Evolutionary conservation across 2,888 invertebrate genomes (phyloP).

Genomic region (Busseola fusca): DNA sequence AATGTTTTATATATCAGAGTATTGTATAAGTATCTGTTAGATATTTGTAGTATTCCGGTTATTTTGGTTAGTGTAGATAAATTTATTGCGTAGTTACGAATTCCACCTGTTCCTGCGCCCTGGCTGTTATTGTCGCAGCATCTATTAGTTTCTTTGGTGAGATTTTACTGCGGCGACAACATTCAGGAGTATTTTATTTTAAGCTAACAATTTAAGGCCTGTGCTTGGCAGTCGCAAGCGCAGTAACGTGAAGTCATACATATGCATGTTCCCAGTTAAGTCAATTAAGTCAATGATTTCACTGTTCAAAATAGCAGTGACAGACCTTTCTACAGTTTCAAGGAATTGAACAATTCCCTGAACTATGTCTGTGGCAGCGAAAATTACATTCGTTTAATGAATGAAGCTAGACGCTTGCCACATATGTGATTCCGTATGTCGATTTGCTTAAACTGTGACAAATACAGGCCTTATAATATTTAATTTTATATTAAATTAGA

Average conservation of each 20-base stretch:
- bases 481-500: slow-evolving; percentile 33
- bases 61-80: slow-evolving; percentile 43
- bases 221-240: slow-evolving; percentile 43
- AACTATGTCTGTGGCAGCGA: slow-evolving; percentile 17
- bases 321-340: slow-evolving; percentile 49
- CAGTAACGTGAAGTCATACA: slow-evolving; percentile 29
- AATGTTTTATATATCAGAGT: slow-evolving; percentile 46
- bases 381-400: slow-evolving; percentile 5
- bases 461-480: slow-evolving; percentile 31
- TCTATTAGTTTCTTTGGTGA: slow-evolving; percentile 34
- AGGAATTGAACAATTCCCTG: slow-evolving; percentile 39
- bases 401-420: slow-evolving; percentile 7
- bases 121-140: slow-evolving; percentile 48
- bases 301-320: slow-evolving; percentile 50
- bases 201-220: slow-evolving; percentile 44
- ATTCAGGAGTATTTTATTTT: slow-evolving; percentile 46
- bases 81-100: slow-evolving; percentile 55
- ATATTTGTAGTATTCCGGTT: slow-evolving; percentile 48
- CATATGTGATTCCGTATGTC: neutral
- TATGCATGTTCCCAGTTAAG: slow-evolving; percentile 43
- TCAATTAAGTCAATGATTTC: slow-evolving; percentile 52
- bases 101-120: slow-evolving; percentile 52
- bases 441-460: slow-evolving; percentile 10
- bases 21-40: slow-evolving; percentile 52
- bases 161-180: slow-evolving; percentile 35